Conservation (phyloP, 1,140 invertebrate genomes). For the Drosophila pachea region DNA sequence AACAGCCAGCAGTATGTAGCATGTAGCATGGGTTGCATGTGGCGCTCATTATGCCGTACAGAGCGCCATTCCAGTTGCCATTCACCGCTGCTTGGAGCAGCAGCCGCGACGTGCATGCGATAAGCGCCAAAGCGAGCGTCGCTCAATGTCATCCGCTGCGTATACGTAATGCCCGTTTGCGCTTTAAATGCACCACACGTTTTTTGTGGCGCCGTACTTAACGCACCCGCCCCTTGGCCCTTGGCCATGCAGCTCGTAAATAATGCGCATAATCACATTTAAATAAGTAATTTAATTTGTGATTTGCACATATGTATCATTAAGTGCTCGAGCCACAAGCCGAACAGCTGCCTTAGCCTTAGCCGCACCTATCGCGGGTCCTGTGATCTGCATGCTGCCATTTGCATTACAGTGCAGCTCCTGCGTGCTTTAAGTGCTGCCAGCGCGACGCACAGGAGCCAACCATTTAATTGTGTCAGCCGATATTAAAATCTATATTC, state of each 20-base stretch:
- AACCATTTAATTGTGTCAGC: no score
- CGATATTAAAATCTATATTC: no score
- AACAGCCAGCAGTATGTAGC: constrained; percentile 11
- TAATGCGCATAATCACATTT: constrained; percentile 74
- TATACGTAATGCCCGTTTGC: constrained; percentile 58
- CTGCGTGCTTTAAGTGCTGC: background rate
- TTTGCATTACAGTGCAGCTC: constrained; percentile 2
- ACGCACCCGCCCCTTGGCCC: constrained; percentile 29
- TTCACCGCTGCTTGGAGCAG: constrained; percentile 27
- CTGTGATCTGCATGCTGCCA: background rate
- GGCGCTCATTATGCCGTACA: constrained; percentile 69
- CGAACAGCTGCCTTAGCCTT: background rate
- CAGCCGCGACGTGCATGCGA: constrained; percentile 69
- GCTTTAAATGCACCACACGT: constrained; percentile 67
- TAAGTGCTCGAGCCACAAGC: constrained; percentile 52
- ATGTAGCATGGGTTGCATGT: constrained; percentile 10
- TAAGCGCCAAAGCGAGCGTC: constrained; percentile 63
- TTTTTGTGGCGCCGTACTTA: constrained; percentile 66
- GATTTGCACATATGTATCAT: constrained; percentile 63
- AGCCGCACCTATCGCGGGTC: background rate
- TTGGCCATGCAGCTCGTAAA: constrained; percentile 52
- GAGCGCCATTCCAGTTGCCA: constrained; percentile 52
- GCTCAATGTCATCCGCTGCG: constrained; percentile 65
- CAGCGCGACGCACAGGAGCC: no score
- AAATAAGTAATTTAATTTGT: constrained; percentile 77